Percentiles rank a stretch among this genome's conserved stretches.
Conservation (phyloP, 2,888 invertebrate species). For the Clostera curtula region DNA sequence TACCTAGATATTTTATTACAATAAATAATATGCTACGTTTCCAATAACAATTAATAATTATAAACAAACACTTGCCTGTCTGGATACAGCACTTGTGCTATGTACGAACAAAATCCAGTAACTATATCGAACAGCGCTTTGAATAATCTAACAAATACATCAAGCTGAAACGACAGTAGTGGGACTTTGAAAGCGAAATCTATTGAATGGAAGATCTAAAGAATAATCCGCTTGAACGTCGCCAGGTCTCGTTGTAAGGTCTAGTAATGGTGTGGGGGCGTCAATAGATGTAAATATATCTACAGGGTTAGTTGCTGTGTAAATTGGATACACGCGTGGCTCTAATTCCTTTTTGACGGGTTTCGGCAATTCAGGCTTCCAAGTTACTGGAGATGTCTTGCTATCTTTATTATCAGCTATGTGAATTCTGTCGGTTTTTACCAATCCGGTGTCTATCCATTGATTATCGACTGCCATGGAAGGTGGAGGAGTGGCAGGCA, state of each 20-base stretch:
- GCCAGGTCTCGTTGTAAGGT: slow-evolving; percentile 54
- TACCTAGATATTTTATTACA: not conserved
- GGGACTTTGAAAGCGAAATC: slow-evolving; percentile 69
- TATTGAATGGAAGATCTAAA: slow-evolving; percentile 63
- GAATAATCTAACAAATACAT: slow-evolving; percentile 47
- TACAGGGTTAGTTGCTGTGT: slow-evolving; percentile 27
- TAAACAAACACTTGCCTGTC: slow-evolving; percentile 42
- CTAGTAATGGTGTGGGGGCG: slow-evolving; percentile 40
- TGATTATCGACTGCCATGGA: slow-evolving; percentile 31
- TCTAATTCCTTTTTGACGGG: slow-evolving; percentile 31
- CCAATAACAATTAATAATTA: slow-evolving; percentile 28
- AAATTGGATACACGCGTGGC: slow-evolving; percentile 47
- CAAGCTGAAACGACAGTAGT: slow-evolving; percentile 68
- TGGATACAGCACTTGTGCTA: slow-evolving; percentile 53
- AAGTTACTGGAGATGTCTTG: slow-evolving; percentile 23
- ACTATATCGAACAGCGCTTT: slow-evolving; percentile 42
- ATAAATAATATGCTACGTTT: slow-evolving; percentile 4
- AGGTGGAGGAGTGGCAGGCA: slow-evolving; percentile 46
- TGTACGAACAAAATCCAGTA: slow-evolving; percentile 42
- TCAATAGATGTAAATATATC: slow-evolving; percentile 42
- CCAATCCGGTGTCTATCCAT: slow-evolving; percentile 28
- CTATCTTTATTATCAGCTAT: slow-evolving; percentile 22
- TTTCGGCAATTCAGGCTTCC: slow-evolving; percentile 37
- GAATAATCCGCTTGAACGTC: slow-evolving; percentile 68
- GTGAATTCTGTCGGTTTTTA: slow-evolving; percentile 48